Conservation (phyloP, 2,113 vertebrate species). For the Alosa alosa region DNA sequence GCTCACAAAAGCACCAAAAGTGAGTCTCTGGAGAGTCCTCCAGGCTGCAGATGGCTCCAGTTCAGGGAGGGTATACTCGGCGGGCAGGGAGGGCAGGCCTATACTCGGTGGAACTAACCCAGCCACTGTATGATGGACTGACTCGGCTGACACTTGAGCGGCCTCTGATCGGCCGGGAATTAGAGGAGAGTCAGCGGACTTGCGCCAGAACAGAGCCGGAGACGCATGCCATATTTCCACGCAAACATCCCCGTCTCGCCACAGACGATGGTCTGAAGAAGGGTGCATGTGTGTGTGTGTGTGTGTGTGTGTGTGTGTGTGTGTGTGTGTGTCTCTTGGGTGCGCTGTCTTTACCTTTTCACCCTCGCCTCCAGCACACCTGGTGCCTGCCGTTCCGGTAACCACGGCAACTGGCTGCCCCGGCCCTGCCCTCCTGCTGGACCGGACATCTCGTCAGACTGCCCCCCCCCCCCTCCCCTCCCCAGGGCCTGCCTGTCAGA, state of each 20-base stretch:
- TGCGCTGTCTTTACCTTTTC: conserved; percentile 24
- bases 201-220: neutral
- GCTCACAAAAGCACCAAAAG: neutral
- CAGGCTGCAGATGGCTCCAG: neutral
- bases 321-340: neutral
- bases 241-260: too few species aligned
- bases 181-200: too few species aligned
- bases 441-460: conserved; percentile 40
- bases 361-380: conserved; percentile 27
- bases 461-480: neutral
- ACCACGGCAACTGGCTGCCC: conserved; percentile 52
- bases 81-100: too few species aligned
- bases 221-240: too few species aligned
- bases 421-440: conserved; percentile 40
- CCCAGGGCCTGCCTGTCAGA: conserved; percentile 44
- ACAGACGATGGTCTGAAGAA: neutral
- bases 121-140: neutral
- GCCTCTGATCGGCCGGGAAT: too few species aligned
- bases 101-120: neutral
- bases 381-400: conserved; percentile 43
- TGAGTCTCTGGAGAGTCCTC: neutral
- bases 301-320: neutral
- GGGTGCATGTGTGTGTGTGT: neutral
- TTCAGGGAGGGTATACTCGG: neutral
- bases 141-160: neutral